A percentile compares a stretch with the other conserved stretches of the same genome.
These are phyloP conservation scores for Ceratosolen fusciceps DNA, from an alignment of 1,140 invertebrate species.

Conservation along the genomic window DNA sequence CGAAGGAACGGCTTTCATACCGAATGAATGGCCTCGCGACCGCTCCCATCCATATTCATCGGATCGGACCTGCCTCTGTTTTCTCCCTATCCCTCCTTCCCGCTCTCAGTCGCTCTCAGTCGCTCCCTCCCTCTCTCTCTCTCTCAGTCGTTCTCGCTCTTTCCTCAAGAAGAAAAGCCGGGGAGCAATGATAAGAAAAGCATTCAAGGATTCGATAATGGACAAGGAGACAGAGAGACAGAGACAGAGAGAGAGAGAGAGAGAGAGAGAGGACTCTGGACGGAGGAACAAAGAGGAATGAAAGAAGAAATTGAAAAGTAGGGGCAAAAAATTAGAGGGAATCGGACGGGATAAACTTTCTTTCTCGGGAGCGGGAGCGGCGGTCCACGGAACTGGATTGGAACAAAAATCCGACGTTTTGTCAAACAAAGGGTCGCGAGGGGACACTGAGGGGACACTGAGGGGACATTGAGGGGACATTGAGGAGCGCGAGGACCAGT, in stretches of 20 bases:
- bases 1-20: neutral
- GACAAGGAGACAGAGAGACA: neutral
- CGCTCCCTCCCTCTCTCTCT: no score
- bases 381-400: constrained; percentile 3
- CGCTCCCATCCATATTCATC: constrained; percentile 1
- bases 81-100: no score
- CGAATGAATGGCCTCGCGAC: neutral
- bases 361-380: neutral
- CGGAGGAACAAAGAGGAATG: neutral
- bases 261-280: neutral
- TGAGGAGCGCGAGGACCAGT: neutral
- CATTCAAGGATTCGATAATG: no score
- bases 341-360: neutral
- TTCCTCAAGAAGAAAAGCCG: no score
- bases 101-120: no score
- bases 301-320: neutral
- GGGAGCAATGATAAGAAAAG: neutral
- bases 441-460: neutral
- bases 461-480: neutral
- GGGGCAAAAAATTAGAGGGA: neutral
- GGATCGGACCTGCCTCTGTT: no score
- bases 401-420: constrained; percentile 36
- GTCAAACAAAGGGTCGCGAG: constrained; percentile 15
- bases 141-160: no score
- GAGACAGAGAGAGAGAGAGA: neutral